Conservation (phyloP, 2,888 invertebrate genomes). For the Scaptomyza flava region DNA sequence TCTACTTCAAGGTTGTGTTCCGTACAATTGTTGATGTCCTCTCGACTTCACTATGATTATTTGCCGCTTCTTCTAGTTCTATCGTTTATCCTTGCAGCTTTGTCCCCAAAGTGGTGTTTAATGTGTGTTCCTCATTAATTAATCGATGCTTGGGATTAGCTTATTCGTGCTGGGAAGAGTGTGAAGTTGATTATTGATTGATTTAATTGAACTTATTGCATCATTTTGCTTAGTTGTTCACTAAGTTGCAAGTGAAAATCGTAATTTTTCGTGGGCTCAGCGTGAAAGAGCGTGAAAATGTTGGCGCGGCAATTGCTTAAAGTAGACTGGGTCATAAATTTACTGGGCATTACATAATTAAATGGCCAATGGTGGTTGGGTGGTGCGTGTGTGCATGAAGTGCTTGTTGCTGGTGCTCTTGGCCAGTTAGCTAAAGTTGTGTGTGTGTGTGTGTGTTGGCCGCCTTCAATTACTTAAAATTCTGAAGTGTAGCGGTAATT, state of each 20-base stretch:
- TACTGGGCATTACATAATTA: constrained; percentile 73
- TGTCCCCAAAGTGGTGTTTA: neutral
- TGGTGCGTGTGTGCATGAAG: neutral
- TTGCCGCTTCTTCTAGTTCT: neutral
- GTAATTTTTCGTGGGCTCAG: neutral
- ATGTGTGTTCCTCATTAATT: neutral
- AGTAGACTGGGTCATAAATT: constrained; percentile 61
- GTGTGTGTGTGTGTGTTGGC: constrained; percentile 55
- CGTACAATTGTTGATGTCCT: constrained; percentile 10
- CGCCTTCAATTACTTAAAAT: constrained; percentile 77
- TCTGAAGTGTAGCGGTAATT: constrained; percentile 73
- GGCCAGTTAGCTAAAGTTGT: constrained; percentile 28
- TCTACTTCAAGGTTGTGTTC: neutral
- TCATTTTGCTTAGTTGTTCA: neutral
- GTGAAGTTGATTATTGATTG: too few species aligned
- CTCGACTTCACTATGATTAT: constrained; percentile 2
- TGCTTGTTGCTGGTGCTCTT: constrained; percentile 6
- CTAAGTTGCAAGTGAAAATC: too few species aligned
- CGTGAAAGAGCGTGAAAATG: constrained; percentile 72
- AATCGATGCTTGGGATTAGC: neutral
- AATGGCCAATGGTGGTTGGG: constrained; percentile 31
- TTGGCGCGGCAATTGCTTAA: constrained; percentile 48
- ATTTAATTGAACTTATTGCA: too few species aligned
- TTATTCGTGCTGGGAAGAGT: too few species aligned
- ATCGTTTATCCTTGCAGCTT: neutral